A percentile compares a stretch with the other conserved stretches of the same genome.
These are phyloP conservation scores for Promerops cafer DNA, from an alignment of 2,113 vertebrate species.

Conservation along the genomic window DNA sequence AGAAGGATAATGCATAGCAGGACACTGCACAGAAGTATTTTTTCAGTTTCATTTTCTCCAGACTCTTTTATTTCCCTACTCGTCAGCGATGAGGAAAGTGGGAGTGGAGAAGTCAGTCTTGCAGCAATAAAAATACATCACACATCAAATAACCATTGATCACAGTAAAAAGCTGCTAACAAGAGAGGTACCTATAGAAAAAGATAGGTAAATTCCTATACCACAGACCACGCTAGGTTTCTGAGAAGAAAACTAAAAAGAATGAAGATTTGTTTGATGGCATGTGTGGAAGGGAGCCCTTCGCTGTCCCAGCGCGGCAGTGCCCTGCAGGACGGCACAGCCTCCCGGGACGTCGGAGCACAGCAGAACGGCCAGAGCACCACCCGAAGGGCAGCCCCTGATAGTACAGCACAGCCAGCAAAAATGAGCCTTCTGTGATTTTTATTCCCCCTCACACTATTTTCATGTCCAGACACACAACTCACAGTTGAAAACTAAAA, in stretches of 20 bases:
- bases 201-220: neutral
- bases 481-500: neutral
- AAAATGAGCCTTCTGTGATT: fast-evolving
- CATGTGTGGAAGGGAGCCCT: neutral
- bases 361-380: neutral
- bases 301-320: fast-evolving
- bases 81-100: neutral
- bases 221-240: fast-evolving
- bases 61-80: neutral
- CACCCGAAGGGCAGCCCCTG: neutral
- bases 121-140: neutral
- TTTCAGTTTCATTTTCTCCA: neutral
- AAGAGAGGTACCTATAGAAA: neutral
- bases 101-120: neutral
- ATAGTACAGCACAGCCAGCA: fast-evolving
- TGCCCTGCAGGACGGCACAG: fast-evolving
- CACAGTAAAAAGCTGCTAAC: neutral
- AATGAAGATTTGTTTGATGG: neutral
- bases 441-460: fast-evolving
- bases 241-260: neutral
- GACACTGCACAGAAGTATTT: neutral
- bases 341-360: fast-evolving
- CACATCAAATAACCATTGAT: neutral
- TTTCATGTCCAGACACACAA: neutral
- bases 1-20: neutral